phyloP scores from a whole-genome alignment of 2,888 invertebrate species.

The Linyphia triangularis region DNA sequence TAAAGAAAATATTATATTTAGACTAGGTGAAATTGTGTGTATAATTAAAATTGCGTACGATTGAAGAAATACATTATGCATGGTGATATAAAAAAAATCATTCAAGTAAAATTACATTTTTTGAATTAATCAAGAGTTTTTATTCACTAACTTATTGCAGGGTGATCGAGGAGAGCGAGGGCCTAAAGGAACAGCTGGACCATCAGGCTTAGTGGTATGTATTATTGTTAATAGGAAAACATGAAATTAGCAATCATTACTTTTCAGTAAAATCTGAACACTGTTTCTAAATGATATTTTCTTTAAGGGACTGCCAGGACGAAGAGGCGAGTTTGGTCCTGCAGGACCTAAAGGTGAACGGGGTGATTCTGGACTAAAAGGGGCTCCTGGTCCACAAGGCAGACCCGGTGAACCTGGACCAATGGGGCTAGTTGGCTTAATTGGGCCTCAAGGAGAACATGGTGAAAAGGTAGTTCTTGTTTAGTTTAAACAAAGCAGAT shows the following conservation, averaged over 20 bases:
- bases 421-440: conserved; percentile 87
- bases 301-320: conserved; percentile 83
- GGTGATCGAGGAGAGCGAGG: conserved; percentile 79
- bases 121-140: too few relatives aligned
- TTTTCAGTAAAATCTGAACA: not conserved
- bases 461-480: conserved; percentile 83
- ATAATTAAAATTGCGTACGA: too few relatives aligned
- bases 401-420: conserved; percentile 88
- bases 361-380: conserved; percentile 89
- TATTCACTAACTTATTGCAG: conserved; percentile 26
- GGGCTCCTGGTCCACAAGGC: conserved; percentile 88
- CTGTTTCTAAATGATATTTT: not conserved
- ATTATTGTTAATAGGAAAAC: not conserved
- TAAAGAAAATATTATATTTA: too few relatives aligned
- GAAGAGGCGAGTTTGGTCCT: conserved; percentile 81
- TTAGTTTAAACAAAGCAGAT: not conserved
- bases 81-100: too few relatives aligned
- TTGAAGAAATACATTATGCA: too few relatives aligned
- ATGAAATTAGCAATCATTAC: too few relatives aligned
- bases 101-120: too few relatives aligned
- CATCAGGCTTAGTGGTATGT: conserved; percentile 81
- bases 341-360: conserved; percentile 91
- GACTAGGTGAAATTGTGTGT: too few relatives aligned
- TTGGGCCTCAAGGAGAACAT: conserved; percentile 89
- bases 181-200: conserved; percentile 84